A percentile compares a stretch with the other conserved stretches of the same genome.
These are phyloP conservation scores for Misgurnus mizolepis DNA, from an alignment of 2,113 vertebrate genomes.

Conservation along the genomic window DNA sequence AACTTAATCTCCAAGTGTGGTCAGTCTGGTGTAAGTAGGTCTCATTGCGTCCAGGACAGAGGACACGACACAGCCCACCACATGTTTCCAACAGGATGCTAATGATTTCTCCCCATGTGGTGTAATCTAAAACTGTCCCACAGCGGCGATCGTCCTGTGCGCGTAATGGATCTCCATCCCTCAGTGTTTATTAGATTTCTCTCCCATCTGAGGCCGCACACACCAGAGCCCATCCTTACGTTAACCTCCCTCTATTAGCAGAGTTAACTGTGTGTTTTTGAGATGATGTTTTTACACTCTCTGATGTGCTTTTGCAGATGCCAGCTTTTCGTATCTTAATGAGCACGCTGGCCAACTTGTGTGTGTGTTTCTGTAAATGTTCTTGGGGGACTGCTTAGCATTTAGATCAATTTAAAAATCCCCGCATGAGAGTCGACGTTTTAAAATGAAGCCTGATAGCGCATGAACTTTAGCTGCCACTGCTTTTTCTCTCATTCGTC, in stretches of 20 bases:
- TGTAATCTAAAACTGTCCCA: slow-evolving; percentile 22
- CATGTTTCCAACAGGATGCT: slow-evolving; percentile 32
- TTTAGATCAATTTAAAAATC: slow-evolving; percentile 28
- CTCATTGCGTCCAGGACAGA: slow-evolving; percentile 10
- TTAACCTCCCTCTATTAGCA: not conserved
- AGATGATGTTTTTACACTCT: not conserved
- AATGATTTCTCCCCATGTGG: slow-evolving; percentile 37
- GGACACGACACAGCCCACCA: slow-evolving; percentile 21
- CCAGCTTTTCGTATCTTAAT: slow-evolving; percentile 7
- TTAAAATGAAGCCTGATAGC: slow-evolving; percentile 34
- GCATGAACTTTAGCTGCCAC: slow-evolving; percentile 29
- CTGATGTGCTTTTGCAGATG: slow-evolving; percentile 1
- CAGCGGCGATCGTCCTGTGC: slow-evolving; percentile 12
- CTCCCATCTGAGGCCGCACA: not conserved
- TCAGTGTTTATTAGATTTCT: slow-evolving; percentile 30
- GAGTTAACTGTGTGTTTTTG: not conserved
- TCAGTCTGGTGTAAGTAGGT: slow-evolving; percentile 3
- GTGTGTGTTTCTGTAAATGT: slow-evolving; percentile 22
- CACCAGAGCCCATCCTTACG: not conserved
- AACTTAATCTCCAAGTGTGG: not conserved
- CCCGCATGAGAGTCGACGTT: not conserved
- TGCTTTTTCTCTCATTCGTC: slow-evolving; percentile 7
- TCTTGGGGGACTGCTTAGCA: slow-evolving; percentile 16
- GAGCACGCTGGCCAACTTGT: not conserved
- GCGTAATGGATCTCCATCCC: slow-evolving; percentile 24